These are phyloP conservation scores for Clistopyga incitator DNA, from an alignment of 2,888 invertebrate genomes.

Conservation along the genomic window DNA sequence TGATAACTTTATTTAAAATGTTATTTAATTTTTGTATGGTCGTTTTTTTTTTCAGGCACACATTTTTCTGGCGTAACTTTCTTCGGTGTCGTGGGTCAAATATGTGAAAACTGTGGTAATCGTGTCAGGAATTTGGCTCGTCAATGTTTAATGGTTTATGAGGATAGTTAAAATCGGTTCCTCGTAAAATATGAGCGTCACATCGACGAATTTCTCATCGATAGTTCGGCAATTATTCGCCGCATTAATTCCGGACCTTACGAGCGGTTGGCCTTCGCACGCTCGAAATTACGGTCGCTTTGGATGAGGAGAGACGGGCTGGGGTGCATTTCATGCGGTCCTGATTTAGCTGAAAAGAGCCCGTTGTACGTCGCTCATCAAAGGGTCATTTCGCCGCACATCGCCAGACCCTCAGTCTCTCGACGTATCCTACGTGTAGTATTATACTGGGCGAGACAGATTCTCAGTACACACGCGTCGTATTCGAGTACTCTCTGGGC, in stretches of 20 bases:
- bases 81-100: too few relatives aligned
- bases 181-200: slow-evolving; percentile 1
- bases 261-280: slow-evolving; percentile 1
- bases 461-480: neutral
- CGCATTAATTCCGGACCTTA: neutral
- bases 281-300: slow-evolving; percentile 45
- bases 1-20: too few relatives aligned
- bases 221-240: slow-evolving; percentile 48
- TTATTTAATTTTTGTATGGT: too few relatives aligned
- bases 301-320: slow-evolving; percentile 3
- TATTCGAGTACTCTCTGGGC: neutral
- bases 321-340: slow-evolving; percentile 58
- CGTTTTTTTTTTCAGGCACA: too few relatives aligned
- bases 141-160: neutral
- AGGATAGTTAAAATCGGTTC: slow-evolving; percentile 3
- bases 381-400: slow-evolving; percentile 52
- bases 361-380: slow-evolving; percentile 57
- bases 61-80: too few relatives aligned
- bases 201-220: slow-evolving; percentile 32
- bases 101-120: too few relatives aligned
- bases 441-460: neutral
- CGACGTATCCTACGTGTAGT: neutral
- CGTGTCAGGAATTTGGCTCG: too few relatives aligned
- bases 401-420: slow-evolving; percentile 10
- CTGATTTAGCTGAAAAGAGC: slow-evolving; percentile 56